Base-by-base conservation (phyloP, 2,113 vertebrate genomes). In the Excalfactoria chinensis region DNA sequence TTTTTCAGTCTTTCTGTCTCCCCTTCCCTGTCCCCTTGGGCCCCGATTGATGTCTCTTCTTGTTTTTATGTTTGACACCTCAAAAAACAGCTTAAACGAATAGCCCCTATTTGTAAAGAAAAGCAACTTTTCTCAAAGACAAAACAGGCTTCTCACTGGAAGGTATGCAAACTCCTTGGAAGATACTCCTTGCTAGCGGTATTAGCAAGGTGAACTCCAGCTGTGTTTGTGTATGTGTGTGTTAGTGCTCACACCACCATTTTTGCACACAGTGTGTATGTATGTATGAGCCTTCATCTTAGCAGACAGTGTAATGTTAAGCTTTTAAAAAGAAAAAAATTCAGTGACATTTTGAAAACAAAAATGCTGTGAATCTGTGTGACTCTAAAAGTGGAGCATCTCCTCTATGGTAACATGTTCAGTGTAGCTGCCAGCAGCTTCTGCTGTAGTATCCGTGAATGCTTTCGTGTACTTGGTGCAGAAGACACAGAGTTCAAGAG, bases 1-100 rank as follows among this genome's bases (percentile, higher is more conserved):
- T 95, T 97, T 96, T 94, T 95, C 94, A 94, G 84, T 62, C 75
- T 90, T 44, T 75, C 70, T 84, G 75, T 84, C 41, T 88, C 34
- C 32, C 70, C 15, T 12, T 60, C 22, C 74, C 14, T 2, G 3
- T 74, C 48, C 78, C 71, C n/a, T 11, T 51, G 74, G 67, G 56
- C 41, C 78, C 46, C 11, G 1, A 43, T 6, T 90, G 83, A 89
- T 32, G 0, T 80, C 37, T 93, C 64, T 41, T 93, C 79, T 88
- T 69, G 82, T 91, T 94, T 95, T 93, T 90, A 84, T 72, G 70
- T 89, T 93, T 90, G 91, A 79, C 84, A 82, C 40, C 74, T 80
- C 74, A 88, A 89, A 93, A 88, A 72, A 16, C 62, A 64, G 35
- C 64, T 82, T 87, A 86, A 94, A 93, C 5, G 6, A 86, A 91